phyloP scores from a whole-genome alignment of 2,888 invertebrate genomes.

The Tipula vernalis region DNA sequence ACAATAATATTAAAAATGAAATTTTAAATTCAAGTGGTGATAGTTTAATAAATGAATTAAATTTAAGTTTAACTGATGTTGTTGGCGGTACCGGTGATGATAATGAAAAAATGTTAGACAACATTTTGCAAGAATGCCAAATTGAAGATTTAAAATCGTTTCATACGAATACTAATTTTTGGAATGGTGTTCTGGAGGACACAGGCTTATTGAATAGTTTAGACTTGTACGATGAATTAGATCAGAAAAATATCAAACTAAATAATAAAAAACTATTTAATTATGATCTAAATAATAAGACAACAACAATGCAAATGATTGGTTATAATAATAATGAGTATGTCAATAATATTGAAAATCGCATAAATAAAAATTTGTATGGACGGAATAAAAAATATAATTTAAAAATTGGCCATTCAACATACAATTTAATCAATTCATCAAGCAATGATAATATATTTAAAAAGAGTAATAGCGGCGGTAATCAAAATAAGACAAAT shows the following conservation, averaged over 20 bases:
- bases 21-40: constrained; percentile 34
- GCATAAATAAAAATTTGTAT: not conserved
- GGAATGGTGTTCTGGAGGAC: constrained; percentile 35
- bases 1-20: constrained; percentile 22
- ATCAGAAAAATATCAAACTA: constrained; percentile 22
- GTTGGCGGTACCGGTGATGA: constrained; percentile 26
- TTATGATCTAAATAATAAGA: not conserved
- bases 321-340: not conserved
- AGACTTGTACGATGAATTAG: constrained; percentile 14
- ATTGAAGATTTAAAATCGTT: constrained; percentile 34
- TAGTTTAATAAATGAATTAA: constrained; percentile 30
- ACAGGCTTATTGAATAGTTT: constrained; percentile 20
- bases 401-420: constrained; percentile 4
- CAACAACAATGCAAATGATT: not conserved
- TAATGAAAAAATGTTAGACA: constrained; percentile 34
- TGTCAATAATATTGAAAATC: constrained; percentile 6
- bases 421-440: not conserved
- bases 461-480: not conserved
- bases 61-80: constrained; percentile 22
- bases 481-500: not conserved
- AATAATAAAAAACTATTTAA: constrained; percentile 9
- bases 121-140: constrained; percentile 34
- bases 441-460: not conserved
- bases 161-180: constrained; percentile 33
- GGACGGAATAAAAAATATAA: not conserved